Base-by-base conservation (phyloP, 2,797 vertebrate genomes). In the Masticophis lateralis region DNA sequence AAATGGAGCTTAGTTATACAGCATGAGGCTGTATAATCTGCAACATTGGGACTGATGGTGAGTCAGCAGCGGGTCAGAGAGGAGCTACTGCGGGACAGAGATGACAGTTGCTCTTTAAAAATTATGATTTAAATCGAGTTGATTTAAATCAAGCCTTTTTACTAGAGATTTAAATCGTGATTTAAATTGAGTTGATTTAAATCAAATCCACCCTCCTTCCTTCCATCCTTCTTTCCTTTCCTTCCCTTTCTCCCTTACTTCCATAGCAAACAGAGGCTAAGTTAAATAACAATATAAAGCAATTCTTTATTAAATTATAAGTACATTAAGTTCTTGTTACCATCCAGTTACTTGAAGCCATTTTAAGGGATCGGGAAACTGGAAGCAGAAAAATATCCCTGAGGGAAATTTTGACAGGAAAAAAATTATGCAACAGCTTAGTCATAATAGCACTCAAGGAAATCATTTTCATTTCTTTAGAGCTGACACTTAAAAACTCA, bases 401-500 rank as follows among this genome's bases (percentile, higher is more conserved):
- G 28, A 89, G 87, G 87, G 66, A 43, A 89, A 83, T 43, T 28
- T 53, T 93, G 92, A 93, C 88, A 94, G 88, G 92, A 94, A 94
- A 69, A 43, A 95, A 94, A 94, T 91, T 95, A 95, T 55, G 94
- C 91, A 94, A 94, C 90, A 53, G 4, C 28, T 55, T 32, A 16
- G 59, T 66, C 32, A 0, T 32, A 92, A 74, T 91, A 93, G 37
- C 89, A 94, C 56, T 20, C 88, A 88, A 92, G 66, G 61, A 93
- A 92, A 43, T 3, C 1, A 95, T 91, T 94, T 83, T 90, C 89
- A 90, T 93, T 95, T 94, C 91, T 1, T 57, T 95, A 55, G 32
- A 91, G 37, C 0, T 92, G 92, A 93, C 86, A 94, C 86, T 89
- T 79, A 79, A 94, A 89, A 22, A 37, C 79, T 88, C 47, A 93